These are phyloP conservation scores for Gonioctena quinquepunctata DNA, from an alignment of 1,140 invertebrate genomes.

Conservation along the genomic window DNA sequence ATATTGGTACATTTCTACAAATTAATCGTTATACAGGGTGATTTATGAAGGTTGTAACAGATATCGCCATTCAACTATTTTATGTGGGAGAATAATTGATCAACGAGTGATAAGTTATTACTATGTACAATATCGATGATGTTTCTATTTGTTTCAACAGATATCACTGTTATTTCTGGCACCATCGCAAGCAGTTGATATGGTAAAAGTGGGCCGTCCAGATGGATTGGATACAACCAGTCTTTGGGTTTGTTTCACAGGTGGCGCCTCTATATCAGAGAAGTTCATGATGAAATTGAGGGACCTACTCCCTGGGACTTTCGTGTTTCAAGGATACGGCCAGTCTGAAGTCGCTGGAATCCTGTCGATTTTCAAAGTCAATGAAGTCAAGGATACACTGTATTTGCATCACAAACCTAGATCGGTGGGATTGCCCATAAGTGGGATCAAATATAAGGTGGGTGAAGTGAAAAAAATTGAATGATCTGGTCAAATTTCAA, in stretches of 20 bases:
- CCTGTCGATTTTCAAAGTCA: conserved; percentile 34
- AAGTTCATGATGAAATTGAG: conserved; percentile 31
- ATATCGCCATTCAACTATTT: too few relatives aligned
- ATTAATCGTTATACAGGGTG: too few relatives aligned
- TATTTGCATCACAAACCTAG: conserved; percentile 36
- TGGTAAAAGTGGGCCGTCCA: conserved; percentile 50
- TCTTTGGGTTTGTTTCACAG: conserved; percentile 31
- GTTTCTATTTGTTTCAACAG: too few relatives aligned
- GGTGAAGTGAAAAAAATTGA: too few relatives aligned
- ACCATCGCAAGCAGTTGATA: conserved; percentile 49
- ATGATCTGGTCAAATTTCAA: too few relatives aligned
- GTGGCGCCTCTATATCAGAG: conserved; percentile 36
- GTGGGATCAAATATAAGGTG: conserved; percentile 44
- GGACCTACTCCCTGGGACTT: conserved; percentile 47
- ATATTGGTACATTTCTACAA: too few relatives aligned
- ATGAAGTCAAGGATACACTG: conserved; percentile 32
- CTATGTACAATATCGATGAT: too few relatives aligned
- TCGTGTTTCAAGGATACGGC: conserved; percentile 40
- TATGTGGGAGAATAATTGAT: too few relatives aligned
- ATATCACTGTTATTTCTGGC: conserved; percentile 46
- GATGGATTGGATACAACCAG: conserved; percentile 42
- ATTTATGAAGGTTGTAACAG: too few relatives aligned
- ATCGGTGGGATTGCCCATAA: conserved; percentile 38
- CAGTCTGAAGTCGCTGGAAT: conserved; percentile 44
- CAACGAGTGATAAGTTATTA: too few relatives aligned